phyloP scores from a whole-genome alignment of 2,888 invertebrate species.

The Eudemis profundana region DNA sequence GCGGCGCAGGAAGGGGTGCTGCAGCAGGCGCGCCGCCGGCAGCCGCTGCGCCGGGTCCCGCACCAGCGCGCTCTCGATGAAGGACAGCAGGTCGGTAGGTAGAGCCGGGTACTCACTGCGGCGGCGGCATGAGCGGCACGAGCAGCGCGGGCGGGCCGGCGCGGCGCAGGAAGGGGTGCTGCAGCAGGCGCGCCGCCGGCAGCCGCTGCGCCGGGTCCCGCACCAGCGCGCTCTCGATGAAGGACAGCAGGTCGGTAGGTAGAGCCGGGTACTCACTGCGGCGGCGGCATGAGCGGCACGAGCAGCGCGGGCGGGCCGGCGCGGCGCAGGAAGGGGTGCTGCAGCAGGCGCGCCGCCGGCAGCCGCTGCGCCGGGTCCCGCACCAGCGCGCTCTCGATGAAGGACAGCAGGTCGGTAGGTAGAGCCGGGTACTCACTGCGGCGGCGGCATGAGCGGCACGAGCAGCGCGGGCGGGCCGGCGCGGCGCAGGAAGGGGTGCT shows the following conservation, averaged over 20 bases:
- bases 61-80: not conserved
- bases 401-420: not conserved
- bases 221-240: too few species aligned
- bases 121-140: conserved; percentile 91
- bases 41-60: conserved; percentile 3
- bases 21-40: conserved; percentile 84
- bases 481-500: conserved; percentile 91
- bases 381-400: not conserved
- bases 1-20: conserved; percentile 91
- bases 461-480: conserved; percentile 94
- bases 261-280: conserved; percentile 1
- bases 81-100: not conserved
- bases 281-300: conserved; percentile 91
- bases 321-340: conserved; percentile 91
- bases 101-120: not conserved
- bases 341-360: conserved; percentile 94
- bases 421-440: conserved; percentile 1
- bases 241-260: not conserved
- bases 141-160: conserved; percentile 93
- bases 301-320: conserved; percentile 93
- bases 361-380: conserved; percentile 89
- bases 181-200: conserved; percentile 84
- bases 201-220: too few species aligned
- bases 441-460: conserved; percentile 92
- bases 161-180: conserved; percentile 94